Base-by-base conservation (phyloP, 2,888 invertebrate genomes). In the Hypomecis atomaria region DNA sequence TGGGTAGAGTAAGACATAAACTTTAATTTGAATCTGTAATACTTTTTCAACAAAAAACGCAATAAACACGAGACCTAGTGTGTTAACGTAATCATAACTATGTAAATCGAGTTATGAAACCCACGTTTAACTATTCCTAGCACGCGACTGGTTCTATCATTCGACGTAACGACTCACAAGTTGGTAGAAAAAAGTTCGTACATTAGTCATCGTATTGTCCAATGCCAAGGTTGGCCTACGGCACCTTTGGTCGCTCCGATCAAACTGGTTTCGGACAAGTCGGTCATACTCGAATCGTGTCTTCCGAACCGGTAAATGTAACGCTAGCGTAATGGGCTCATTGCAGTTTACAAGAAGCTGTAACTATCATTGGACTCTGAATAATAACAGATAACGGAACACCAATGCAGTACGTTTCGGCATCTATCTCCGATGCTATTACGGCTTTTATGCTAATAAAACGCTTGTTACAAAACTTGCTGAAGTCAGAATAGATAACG, bases 211-310 rank as follows among this genome's bases (percentile, higher is more conserved):
- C 79, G 80, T 71, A 79, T 79, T 80, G 81, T 78, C 90, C 92
- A 90, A 87, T 91, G 90, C 89, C 91, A 91, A 91, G 91, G 90
- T 83, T 85, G 82, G 71, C 66, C 71, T 71, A 73, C 70, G 70
- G 69, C 76, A 70, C 76, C 78, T 85, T 85, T 79, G 78, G 82
- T 79, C 73, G 76, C 67, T 72, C 76, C 49, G 74, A 72, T 73
- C 68, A 78, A 90, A 90, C 89, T 78, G 84, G 90, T 88, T 85
- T 75, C 66, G 70, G 64, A 65, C 70, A 76, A 75, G 80, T 86
- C 83, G 86, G 85, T 84, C 86, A 71, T 59, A 65, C 65, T 65
- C 52, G 56, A 61, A 67, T 66, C 63, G 64, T 58, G 62, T 68
- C 64, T 65, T 67, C 55, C 44, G 50, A 66, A 73, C 70, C 71